These are phyloP conservation scores for Euclidia mi DNA, from an alignment of 2,888 invertebrate species.

Conservation along the genomic window DNA sequence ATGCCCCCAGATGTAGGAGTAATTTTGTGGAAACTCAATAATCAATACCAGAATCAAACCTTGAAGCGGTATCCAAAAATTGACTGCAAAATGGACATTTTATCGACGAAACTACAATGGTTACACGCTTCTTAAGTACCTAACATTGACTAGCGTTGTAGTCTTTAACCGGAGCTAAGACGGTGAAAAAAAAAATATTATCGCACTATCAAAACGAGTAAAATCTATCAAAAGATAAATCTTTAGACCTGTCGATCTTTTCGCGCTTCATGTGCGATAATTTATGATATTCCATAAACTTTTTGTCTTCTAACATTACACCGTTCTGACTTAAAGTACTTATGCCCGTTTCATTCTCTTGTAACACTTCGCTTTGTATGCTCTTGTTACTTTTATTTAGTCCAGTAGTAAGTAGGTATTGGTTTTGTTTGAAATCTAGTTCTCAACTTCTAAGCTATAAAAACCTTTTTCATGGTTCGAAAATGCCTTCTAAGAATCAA, in stretches of 20 bases:
- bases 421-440: too few relatives aligned
- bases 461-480: too few relatives aligned
- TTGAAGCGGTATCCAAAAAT: too few relatives aligned
- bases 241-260: constrained; percentile 23
- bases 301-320: constrained; percentile 12
- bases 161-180: background rate
- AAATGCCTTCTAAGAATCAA: too few relatives aligned
- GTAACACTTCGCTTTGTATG: background rate
- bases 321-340: background rate
- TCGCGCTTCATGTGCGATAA: constrained; percentile 24
- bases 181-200: background rate
- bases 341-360: background rate
- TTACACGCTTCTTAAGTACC: too few relatives aligned
- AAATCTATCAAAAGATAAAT: constrained; percentile 24
- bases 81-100: too few relatives aligned
- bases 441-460: too few relatives aligned
- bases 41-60: too few relatives aligned
- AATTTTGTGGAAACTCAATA: too few relatives aligned
- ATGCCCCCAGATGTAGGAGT: too few relatives aligned
- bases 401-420: background rate
- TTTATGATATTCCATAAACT: constrained; percentile 19
- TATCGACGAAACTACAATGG: too few relatives aligned
- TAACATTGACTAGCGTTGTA: too few relatives aligned
- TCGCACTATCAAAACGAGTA: background rate
- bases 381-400: background rate